A percentile compares a stretch with the other conserved stretches of the same genome.
phyloP scores from a whole-genome alignment of 2,113 vertebrate genomes.

The Hypanus sabinus region DNA sequence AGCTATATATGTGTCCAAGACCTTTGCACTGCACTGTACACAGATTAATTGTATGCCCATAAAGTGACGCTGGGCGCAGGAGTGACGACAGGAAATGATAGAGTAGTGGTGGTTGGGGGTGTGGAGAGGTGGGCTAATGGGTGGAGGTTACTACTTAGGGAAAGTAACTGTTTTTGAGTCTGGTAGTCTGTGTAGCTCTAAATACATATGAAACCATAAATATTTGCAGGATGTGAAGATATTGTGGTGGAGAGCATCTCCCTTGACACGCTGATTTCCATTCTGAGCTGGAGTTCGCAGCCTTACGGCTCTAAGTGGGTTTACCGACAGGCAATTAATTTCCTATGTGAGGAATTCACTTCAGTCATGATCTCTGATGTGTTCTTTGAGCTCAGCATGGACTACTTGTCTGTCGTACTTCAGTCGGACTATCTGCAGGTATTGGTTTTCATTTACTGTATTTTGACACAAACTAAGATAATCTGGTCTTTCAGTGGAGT shows the following conservation, averaged over 20 bases:
- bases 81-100: too few species aligned
- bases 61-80: too few species aligned
- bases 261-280: slow-evolving; percentile 85
- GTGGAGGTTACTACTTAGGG: too few species aligned
- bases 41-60: too few species aligned
- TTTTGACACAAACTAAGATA: background rate
- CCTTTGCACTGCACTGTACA: too few species aligned
- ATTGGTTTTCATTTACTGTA: slow-evolving; percentile 39
- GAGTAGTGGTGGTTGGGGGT: too few species aligned
- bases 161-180: too few species aligned
- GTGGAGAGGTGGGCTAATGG: too few species aligned
- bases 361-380: slow-evolving; percentile 91
- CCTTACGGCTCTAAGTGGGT: slow-evolving; percentile 97
- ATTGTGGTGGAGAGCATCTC: slow-evolving; percentile 93
- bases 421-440: slow-evolving; percentile 99
- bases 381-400: slow-evolving; percentile 90
- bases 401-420: slow-evolving; percentile 85
- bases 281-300: slow-evolving; percentile 97
- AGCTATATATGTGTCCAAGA: too few species aligned
- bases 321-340: slow-evolving; percentile 88
- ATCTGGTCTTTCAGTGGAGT: background rate
- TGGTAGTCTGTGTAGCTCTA: background rate
- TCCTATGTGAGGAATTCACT: slow-evolving; percentile 97
- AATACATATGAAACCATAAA: background rate
- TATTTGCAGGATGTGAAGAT: slow-evolving; percentile 85